A percentile compares a stretch with the other conserved stretches of the same genome.
These are phyloP conservation scores for Enteromius radiatus DNA, from an alignment of 2,797 vertebrate genomes.

Conservation along the genomic window DNA sequence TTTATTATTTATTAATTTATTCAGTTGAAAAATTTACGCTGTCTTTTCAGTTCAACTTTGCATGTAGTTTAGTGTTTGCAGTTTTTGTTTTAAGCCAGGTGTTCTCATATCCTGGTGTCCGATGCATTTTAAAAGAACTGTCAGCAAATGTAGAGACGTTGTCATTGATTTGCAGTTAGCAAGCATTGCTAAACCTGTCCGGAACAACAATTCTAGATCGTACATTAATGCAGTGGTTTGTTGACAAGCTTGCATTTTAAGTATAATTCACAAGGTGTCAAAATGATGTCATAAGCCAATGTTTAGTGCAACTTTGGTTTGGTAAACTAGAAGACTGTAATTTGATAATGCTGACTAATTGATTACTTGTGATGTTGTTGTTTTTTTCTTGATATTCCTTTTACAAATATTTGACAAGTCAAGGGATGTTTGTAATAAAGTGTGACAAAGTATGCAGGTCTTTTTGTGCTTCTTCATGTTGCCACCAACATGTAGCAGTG, in stretches of 20 bases:
- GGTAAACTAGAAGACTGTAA: constrained; percentile 48
- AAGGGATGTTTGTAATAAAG: constrained; percentile 85
- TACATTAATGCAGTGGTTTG: background rate
- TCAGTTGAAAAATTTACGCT: background rate
- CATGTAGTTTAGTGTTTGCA: constrained; percentile 1
- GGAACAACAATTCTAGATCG: background rate
- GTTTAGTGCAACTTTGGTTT: background rate
- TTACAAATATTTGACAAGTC: constrained; percentile 81
- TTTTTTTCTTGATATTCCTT: constrained; percentile 82
- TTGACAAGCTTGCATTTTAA: background rate
- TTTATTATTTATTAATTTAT: constrained; percentile 27
- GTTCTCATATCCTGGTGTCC: background rate
- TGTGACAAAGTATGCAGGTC: background rate
- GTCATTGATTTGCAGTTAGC: background rate
- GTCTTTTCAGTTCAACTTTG: background rate
- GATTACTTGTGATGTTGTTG: constrained; percentile 74
- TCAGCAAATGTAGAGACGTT: background rate
- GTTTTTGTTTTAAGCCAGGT: background rate
- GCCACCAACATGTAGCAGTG: background rate
- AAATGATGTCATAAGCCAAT: constrained; percentile 9
- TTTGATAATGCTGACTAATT: constrained; percentile 64
- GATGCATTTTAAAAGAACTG: background rate
- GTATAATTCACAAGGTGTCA: background rate
- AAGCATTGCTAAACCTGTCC: background rate
- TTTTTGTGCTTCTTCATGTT: background rate